Base-by-base conservation (phyloP, 2,888 invertebrate genomes). In the Prionchulus punctatus region DNA sequence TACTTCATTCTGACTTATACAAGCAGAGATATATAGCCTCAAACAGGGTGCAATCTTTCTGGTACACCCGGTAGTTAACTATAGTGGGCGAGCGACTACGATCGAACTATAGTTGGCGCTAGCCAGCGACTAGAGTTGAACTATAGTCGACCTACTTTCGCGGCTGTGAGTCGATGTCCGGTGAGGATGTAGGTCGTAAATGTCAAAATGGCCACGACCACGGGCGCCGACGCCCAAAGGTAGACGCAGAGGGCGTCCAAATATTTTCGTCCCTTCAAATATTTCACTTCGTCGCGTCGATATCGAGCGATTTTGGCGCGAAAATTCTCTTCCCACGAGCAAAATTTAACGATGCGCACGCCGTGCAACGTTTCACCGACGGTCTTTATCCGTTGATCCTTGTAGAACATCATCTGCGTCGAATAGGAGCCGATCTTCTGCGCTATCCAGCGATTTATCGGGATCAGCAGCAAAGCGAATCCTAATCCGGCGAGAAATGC, bases 181-280 rank as follows among this genome's bases (percentile, higher is more conserved):
- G 75, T 62, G 52, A 74, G 58, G 1, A 72, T 69, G 63, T 75
- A 76, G 1, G 75, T 74, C n/a, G 70, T 65, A 60, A 76, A 73
- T 0, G 88, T 89, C 12, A 88, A 75, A 57, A 88, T 80, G 1
- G 87, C 83, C 53, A 77, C 76, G n/a, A 76, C 63, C 28, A 94
- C 86, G 0, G 96, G 96, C 4, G 94, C 94, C 1, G 90, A 89
- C 0, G 96, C 96, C 96, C 96, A 98, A 72, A 98, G 85, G 71
- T 89, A 96, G 18, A 98, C 96, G 74, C 96, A 98, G 59, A 91
- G 75, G 0, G 96, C 96, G 76, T 98, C 96, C 62, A 98, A 74
- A 73, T 94, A 96, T 76, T 98, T 96, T 59, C 91, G 79, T 7
- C 83, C 82, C 61, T 70, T 71, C 49, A 76, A 61, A 62, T 70